phyloP scores from a whole-genome alignment of 2,797 vertebrate genomes.

The Uromys caudimaculatus region DNA sequence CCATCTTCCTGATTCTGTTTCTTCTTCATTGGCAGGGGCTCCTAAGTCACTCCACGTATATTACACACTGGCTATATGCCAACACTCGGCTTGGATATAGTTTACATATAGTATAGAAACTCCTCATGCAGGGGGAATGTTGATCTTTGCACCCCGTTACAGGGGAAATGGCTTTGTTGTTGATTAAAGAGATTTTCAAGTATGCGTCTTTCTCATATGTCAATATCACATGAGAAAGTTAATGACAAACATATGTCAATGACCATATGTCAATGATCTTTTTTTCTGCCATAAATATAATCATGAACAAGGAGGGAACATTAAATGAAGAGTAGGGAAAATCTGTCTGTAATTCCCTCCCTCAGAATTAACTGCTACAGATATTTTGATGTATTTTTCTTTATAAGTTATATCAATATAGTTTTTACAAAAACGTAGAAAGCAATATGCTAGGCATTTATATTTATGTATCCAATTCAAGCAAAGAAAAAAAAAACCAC shows the following conservation, averaged over 20 bases:
- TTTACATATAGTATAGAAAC: not conserved
- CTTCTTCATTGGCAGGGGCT: not conserved
- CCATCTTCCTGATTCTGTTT: not conserved
- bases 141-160: not conserved
- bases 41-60: not conserved
- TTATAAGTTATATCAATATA: not conserved
- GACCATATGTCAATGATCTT: too few species aligned
- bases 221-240: too few species aligned
- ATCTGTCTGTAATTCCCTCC: not conserved
- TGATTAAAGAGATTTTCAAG: not conserved
- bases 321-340: slow-evolving; percentile 14
- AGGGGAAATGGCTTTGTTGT: not conserved
- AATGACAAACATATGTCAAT: too few species aligned
- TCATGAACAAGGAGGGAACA: not conserved
- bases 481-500: not conserved
- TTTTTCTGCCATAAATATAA: not conserved
- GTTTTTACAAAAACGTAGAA: not conserved
- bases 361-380: not conserved
- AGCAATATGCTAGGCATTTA: not conserved
- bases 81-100: too few species aligned
- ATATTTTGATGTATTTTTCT: slow-evolving; percentile 30
- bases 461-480: not conserved
- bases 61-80: not conserved
- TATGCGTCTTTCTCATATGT: not conserved
- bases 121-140: not conserved